Conservation (phyloP, 2,797 vertebrate genomes). For the Macrochelys suwanniensis region DNA sequence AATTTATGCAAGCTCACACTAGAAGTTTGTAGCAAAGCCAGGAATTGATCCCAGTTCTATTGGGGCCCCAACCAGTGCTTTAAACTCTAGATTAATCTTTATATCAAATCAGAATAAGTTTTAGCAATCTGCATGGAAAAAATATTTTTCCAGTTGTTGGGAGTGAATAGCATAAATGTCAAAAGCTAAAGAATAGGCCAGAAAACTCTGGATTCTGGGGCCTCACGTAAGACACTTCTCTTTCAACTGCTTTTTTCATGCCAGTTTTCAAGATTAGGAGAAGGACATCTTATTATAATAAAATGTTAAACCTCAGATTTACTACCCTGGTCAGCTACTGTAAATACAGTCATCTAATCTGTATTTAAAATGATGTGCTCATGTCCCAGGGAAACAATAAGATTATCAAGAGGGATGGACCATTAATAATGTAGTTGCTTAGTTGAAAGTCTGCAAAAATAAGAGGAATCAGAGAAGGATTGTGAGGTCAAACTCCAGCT, state of each 20-base stretch:
- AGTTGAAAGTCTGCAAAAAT: background rate
- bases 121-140: background rate
- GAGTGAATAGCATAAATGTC: background rate
- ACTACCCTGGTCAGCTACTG: background rate
- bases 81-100: background rate
- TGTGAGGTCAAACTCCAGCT: background rate
- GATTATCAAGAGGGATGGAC: background rate
- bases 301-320: background rate
- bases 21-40: background rate
- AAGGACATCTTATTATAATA: background rate
- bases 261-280: background rate
- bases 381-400: background rate
- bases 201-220: background rate
- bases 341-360: constrained; percentile 4
- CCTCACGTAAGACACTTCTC: background rate
- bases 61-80: background rate
- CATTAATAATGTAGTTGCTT: background rate
- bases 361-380: background rate
- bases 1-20: background rate
- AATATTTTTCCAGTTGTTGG: background rate
- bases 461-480: background rate
- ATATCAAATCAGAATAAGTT: background rate
- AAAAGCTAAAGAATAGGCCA: background rate
- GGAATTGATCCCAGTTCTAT: background rate
- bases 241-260: background rate